These are phyloP conservation scores for Coracopsis vasa DNA, from an alignment of 2,113 vertebrate species.

Conservation along the genomic window DNA sequence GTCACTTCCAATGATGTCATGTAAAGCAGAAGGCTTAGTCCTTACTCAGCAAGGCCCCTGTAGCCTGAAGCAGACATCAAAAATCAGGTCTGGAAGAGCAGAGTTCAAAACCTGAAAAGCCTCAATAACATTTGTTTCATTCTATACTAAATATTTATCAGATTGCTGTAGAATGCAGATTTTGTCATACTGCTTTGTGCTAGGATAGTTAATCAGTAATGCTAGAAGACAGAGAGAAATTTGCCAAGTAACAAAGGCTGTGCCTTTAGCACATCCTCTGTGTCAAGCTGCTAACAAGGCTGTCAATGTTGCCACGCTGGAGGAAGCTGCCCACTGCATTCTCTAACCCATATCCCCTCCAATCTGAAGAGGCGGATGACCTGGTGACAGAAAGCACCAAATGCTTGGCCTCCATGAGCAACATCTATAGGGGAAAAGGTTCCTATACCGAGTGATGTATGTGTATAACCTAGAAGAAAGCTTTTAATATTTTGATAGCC, in stretches of 20 bases:
- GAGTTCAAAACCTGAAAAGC: background rate
- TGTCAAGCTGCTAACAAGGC: background rate
- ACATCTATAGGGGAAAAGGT: too few species aligned
- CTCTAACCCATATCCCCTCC: background rate
- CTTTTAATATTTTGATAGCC: background rate
- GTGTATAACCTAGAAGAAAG: background rate
- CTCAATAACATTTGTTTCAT: background rate
- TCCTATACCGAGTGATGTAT: background rate
- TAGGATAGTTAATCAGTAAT: background rate
- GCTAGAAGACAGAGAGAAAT: background rate
- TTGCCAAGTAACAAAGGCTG: background rate
- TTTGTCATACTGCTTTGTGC: background rate
- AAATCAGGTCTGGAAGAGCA: background rate
- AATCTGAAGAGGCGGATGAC: background rate
- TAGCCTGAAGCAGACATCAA: background rate
- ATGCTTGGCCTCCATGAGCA: background rate
- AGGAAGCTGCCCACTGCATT: fast-evolving
- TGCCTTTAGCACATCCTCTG: background rate
- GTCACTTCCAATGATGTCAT: background rate
- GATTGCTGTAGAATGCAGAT: background rate
- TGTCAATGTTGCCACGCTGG: fast-evolving
- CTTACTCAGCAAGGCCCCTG: background rate
- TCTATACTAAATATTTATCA: background rate
- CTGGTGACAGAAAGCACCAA: background rate
- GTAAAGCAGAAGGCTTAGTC: background rate